These are phyloP conservation scores for Halcyon leucocephala DNA, from an alignment of 2,797 vertebrate genomes.

Conservation along the genomic window DNA sequence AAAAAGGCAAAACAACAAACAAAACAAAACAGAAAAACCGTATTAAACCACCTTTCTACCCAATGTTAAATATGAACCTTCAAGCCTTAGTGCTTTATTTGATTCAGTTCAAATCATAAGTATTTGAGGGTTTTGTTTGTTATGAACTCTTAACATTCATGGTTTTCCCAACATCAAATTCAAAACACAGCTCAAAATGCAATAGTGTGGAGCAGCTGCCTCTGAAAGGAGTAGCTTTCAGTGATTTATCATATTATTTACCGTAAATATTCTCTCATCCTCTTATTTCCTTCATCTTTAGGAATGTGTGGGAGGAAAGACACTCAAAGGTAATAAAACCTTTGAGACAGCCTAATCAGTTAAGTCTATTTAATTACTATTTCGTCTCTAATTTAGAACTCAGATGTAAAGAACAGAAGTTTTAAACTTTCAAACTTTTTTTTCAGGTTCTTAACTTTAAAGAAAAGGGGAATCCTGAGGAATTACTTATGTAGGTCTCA, in stretches of 20 bases:
- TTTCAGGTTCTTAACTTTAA: constrained; percentile 75
- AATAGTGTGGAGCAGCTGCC: not conserved
- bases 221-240: not conserved
- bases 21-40: not conserved
- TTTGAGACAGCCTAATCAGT: constrained; percentile 55
- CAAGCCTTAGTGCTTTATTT: not conserved
- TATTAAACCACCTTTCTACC: not conserved
- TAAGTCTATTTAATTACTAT: constrained; percentile 57
- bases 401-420: not conserved
- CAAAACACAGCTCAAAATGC: not conserved
- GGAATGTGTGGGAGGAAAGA: constrained; percentile 51
- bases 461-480: constrained; percentile 68
- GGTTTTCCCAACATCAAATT: not conserved
- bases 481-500: constrained; percentile 74
- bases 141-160: not conserved
- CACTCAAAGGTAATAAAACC: constrained; percentile 46
- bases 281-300: constrained; percentile 48
- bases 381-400: constrained; percentile 38
- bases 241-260: not conserved
- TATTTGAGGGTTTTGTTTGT: not conserved
- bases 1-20: too few species aligned
- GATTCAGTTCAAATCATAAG: not conserved
- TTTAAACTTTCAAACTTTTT: constrained; percentile 67
- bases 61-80: not conserved
- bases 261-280: not conserved